Evolutionary conservation across 2,113 vertebrate species (phyloP).

Genomic region (Cynocephalus volans): DNA sequence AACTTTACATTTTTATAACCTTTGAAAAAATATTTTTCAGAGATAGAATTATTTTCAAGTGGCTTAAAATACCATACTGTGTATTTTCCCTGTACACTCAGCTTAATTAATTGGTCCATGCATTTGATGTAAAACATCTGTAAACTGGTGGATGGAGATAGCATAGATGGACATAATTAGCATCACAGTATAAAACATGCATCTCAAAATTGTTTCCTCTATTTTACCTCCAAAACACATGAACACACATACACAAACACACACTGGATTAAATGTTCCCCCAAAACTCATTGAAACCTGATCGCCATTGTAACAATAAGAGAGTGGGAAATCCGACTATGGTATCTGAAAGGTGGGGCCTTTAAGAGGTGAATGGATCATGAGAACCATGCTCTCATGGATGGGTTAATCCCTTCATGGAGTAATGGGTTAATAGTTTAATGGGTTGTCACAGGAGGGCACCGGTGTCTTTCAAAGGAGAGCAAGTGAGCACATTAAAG

Average conservation of each 20-base stretch:
- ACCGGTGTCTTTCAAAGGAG: no score
- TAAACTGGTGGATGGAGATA: neutral
- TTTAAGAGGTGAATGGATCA: no score
- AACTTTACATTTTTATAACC: neutral
- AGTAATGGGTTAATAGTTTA: no score
- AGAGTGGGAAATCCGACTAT: no score
- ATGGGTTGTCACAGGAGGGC: no score
- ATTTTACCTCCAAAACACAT: neutral
- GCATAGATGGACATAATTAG: neutral
- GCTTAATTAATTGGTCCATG: neutral
- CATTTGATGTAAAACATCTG: neutral
- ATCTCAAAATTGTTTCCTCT: neutral
- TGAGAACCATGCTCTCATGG: no score
- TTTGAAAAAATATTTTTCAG: conserved; percentile 50
- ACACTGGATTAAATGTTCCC: neutral
- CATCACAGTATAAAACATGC: neutral
- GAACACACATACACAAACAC: neutral
- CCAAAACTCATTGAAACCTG: no score
- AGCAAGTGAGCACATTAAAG: no score
- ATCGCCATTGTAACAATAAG: no score
- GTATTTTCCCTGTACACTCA: neutral
- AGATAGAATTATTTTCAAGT: conserved; percentile 37
- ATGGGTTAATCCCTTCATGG: no score
- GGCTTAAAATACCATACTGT: neutral
- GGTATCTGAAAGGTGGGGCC: no score